Conservation (phyloP, 2,797 vertebrate genomes). For the Spheniscus humboldti region DNA sequence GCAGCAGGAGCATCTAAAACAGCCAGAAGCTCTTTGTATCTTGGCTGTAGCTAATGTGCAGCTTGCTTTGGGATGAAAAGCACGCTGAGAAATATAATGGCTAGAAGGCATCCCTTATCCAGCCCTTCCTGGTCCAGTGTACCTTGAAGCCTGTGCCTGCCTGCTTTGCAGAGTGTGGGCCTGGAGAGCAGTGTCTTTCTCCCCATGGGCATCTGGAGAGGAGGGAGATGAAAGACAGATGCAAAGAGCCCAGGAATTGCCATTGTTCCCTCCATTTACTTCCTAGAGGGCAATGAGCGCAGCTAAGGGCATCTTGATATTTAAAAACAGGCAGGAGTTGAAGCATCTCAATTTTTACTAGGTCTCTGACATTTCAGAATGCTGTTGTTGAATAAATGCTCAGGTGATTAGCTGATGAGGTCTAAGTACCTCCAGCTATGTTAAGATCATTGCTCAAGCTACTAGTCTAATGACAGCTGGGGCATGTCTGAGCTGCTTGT, state of each 20-base stretch:
- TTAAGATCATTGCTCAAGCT: background rate
- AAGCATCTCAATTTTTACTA: background rate
- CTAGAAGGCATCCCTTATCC: background rate
- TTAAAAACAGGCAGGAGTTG: constrained; percentile 22
- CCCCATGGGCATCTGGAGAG: background rate
- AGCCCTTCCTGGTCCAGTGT: background rate
- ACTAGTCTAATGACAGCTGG: background rate
- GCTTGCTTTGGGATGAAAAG: background rate
- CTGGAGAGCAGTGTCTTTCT: background rate
- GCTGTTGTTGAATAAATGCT: background rate
- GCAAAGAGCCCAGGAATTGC: background rate
- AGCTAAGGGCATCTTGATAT: constrained; percentile 46
- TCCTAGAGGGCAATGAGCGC: background rate
- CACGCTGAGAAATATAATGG: rapidly evolving
- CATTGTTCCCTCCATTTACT: background rate
- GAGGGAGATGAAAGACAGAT: background rate
- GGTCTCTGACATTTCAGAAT: constrained; percentile 35
- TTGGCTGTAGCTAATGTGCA: background rate
- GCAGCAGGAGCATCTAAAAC: background rate
- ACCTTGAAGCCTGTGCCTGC: background rate
- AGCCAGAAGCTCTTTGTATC: background rate
- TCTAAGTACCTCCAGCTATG: background rate
- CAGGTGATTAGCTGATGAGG: background rate
- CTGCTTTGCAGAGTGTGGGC: background rate
- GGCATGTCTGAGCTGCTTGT: background rate